Conservation (phyloP, 2,797 vertebrate genomes). For the Lateolabrax maculatus region DNA sequence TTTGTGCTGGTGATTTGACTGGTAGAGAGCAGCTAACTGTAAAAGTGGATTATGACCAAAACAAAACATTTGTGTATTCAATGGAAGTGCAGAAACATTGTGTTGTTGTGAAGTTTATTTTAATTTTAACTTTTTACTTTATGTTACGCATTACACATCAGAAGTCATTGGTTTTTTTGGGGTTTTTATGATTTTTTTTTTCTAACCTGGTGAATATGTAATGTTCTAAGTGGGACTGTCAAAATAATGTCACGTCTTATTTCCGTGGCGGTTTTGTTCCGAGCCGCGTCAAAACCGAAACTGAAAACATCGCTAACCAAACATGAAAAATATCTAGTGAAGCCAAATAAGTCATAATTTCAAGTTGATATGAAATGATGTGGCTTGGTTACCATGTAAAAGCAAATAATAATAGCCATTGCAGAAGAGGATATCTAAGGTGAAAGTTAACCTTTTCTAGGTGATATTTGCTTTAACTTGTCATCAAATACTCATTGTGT, state of each 20-base stretch:
- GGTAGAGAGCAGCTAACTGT: conserved; percentile 92
- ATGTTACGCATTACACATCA: conserved; percentile 81
- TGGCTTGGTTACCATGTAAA: conserved; percentile 97
- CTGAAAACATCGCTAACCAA: conserved; percentile 97
- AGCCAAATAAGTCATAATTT: conserved; percentile 99
- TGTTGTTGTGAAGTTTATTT: conserved; percentile 90
- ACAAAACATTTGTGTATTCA: conserved; percentile 93
- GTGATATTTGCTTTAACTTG: conserved; percentile 85
- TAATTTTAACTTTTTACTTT: conserved; percentile 43
- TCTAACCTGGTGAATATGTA: conserved; percentile 92
- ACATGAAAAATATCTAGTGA: conserved; percentile 99
- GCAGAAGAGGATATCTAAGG: conserved; percentile 91
- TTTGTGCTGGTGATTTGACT: conserved; percentile 71
- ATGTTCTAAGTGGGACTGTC: conserved; percentile 92
- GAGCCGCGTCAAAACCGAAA: conserved; percentile 92
- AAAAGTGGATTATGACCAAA: conserved; percentile 98
- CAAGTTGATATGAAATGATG: conserved; percentile 97
- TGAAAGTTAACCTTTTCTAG: conserved; percentile 81
- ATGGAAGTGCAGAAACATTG: conserved; percentile 95
- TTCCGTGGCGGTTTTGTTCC: conserved; percentile 80
- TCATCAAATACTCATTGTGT: conserved; percentile 70
- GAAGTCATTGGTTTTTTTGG: conserved; percentile 74
- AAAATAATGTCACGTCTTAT: conserved; percentile 90
- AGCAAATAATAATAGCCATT: conserved; percentile 99
- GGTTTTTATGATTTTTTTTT: conserved; percentile 80